phyloP scores from a whole-genome alignment of 2,888 invertebrate genomes.

The Dendrolimus houi region DNA sequence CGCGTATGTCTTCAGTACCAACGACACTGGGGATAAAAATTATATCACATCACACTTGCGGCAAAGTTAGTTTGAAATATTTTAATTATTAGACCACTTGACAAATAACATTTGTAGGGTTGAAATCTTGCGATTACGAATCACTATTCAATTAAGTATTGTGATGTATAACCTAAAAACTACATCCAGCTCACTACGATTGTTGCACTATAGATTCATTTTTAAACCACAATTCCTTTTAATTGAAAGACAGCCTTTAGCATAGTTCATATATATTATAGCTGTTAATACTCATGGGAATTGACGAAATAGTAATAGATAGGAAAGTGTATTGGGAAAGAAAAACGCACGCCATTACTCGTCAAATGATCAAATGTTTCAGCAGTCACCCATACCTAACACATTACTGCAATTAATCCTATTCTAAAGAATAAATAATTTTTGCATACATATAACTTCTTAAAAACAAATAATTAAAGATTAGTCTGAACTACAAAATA shows the following conservation, averaged over 20 bases:
- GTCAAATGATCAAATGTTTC: slow-evolving; percentile 70
- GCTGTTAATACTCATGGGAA: slow-evolving; percentile 35
- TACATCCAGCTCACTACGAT: slow-evolving; percentile 62
- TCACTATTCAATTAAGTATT: slow-evolving; percentile 65
- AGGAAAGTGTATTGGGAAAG: slow-evolving; percentile 76
- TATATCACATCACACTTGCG: slow-evolving; percentile 65
- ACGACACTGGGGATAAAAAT: slow-evolving; percentile 68
- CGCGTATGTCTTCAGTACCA: slow-evolving; percentile 71
- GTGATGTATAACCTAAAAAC: slow-evolving; percentile 75
- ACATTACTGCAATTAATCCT: slow-evolving; percentile 82
- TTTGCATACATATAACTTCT: slow-evolving; percentile 64
- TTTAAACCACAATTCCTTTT: not conserved
- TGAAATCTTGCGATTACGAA: slow-evolving; percentile 54
- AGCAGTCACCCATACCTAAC: slow-evolving; percentile 80
- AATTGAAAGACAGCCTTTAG: slow-evolving; percentile 1
- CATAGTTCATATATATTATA: slow-evolving; percentile 27
- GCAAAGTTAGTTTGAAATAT: slow-evolving; percentile 15
- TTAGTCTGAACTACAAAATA: slow-evolving; percentile 64
- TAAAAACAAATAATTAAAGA: slow-evolving; percentile 64
- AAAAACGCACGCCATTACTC: slow-evolving; percentile 82
- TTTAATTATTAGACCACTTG: slow-evolving; percentile 27
- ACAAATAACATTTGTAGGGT: slow-evolving; percentile 47
- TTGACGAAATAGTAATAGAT: slow-evolving; percentile 58
- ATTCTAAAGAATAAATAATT: slow-evolving; percentile 64
- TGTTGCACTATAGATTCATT: slow-evolving; percentile 21